A percentile compares a stretch with the other conserved stretches of the same genome.
These are phyloP conservation scores for Myanophis thanlyinensis DNA, from an alignment of 2,113 vertebrate species.

Conservation along the genomic window DNA sequence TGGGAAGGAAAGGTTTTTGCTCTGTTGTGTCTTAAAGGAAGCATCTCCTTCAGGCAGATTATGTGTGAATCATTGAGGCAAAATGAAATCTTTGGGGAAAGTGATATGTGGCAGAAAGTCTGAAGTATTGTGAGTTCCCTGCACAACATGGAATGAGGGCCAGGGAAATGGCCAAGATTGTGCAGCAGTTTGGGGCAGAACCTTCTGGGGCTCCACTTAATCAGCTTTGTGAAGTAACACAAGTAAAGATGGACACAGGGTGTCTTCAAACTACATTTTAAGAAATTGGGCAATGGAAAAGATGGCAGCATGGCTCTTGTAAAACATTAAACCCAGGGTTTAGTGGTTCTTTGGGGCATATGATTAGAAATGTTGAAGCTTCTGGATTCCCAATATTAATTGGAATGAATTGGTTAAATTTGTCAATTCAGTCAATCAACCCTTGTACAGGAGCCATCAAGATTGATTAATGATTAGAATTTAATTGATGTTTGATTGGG, in stretches of 20 bases:
- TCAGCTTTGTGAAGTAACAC: not conserved
- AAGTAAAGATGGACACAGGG: not conserved
- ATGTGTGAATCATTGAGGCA: not conserved
- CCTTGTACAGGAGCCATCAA: not conserved
- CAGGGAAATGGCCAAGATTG: not conserved
- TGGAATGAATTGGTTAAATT: not conserved
- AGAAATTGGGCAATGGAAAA: not conserved
- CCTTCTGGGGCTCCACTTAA: not conserved
- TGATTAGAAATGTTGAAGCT: not conserved
- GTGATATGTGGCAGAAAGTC: not conserved
- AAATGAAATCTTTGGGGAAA: not conserved
- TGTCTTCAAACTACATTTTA: not conserved
- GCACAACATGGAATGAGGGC: not conserved
- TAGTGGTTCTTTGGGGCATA: not conserved
- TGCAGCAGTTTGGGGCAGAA: not conserved
- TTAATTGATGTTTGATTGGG: not conserved
- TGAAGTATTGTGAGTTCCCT: not conserved
- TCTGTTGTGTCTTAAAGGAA: not conserved
- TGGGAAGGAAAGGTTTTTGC: not conserved
- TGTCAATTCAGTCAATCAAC: not conserved
- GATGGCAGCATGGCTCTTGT: slow-evolving; percentile 47
- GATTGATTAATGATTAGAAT: not conserved
- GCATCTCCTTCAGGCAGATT: not conserved
- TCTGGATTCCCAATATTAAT: not conserved
- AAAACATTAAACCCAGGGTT: slow-evolving; percentile 54